A percentile compares a stretch with the other conserved stretches of the same genome.
Conservation (phyloP, 1,140 invertebrate species). For the Drosophila parvula region DNA sequence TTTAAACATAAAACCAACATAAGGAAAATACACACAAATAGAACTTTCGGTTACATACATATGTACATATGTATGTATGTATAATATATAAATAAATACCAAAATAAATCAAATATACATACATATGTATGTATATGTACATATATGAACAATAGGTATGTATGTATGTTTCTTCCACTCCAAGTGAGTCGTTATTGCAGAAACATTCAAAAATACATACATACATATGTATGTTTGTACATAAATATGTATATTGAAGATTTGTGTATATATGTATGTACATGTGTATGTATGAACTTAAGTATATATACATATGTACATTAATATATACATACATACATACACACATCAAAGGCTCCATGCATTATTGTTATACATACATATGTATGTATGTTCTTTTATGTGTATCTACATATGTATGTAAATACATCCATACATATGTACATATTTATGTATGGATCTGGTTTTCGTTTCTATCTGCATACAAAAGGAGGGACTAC, state of each 20-base stretch:
- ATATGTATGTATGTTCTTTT: conserved; percentile 11
- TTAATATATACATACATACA: no score
- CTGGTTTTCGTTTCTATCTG: conserved; percentile 23
- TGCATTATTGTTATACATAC: neutral
- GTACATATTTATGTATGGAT: conserved; percentile 15
- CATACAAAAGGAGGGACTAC: conserved; percentile 37
- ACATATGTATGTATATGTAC: conserved; percentile 16
- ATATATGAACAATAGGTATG: conserved; percentile 29
- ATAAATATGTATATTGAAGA: neutral
- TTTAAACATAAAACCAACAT: conserved; percentile 27
- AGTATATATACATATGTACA: no score
- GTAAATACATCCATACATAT: conserved; percentile 2
- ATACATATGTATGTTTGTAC: neutral
- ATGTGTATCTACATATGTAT: conserved; percentile 11
- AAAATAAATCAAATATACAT: conserved; percentile 32
- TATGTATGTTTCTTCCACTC: conserved; percentile 10
- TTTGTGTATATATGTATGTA: no score
- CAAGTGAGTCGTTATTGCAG: conserved; percentile 20
- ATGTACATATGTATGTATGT: neutral
- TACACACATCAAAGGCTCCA: conserved; percentile 11
- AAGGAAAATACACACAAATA: conserved; percentile 39
- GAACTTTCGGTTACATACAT: conserved; percentile 26
- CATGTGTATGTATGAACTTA: no score
- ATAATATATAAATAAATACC: conserved; percentile 22
- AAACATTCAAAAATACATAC: neutral